Conservation (phyloP, 2,113 vertebrate species). For the Vidua chalybeata region DNA sequence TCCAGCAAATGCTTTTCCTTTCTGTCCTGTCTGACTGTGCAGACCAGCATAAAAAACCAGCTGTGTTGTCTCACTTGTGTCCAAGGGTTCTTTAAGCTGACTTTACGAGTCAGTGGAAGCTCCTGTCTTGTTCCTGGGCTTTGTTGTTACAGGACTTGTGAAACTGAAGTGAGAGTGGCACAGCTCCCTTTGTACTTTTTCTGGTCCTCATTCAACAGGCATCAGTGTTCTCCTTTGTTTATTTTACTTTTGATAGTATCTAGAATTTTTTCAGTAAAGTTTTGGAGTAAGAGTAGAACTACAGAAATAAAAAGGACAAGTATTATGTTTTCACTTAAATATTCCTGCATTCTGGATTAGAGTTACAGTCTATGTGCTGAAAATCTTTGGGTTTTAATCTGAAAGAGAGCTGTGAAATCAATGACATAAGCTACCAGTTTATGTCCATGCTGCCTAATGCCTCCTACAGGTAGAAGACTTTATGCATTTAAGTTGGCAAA, state of each 20-base stretch:
- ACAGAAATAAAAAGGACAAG: not conserved
- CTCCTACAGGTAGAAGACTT: not conserved
- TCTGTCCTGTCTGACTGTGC: not conserved
- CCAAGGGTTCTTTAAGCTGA: not conserved
- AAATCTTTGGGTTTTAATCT: not conserved
- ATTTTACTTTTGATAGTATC: not conserved
- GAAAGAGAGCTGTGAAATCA: not conserved
- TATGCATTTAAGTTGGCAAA: not conserved
- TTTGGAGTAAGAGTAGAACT: not conserved
- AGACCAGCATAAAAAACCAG: not conserved
- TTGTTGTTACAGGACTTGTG: not conserved
- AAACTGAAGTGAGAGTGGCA: not conserved
- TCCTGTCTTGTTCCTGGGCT: not conserved
- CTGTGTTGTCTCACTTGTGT: not conserved
- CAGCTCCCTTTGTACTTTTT: not conserved
- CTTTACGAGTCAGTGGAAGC: not conserved
- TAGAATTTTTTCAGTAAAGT: not conserved
- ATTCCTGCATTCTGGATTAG: not conserved
- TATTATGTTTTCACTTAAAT: not conserved
- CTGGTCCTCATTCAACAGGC: not conserved
- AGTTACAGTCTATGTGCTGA: not conserved
- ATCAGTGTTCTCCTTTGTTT: not conserved
- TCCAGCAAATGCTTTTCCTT: not conserved
- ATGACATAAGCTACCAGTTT: not conserved
- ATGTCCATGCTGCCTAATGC: not conserved